These are phyloP conservation scores for Phylloscopus trochilus DNA, from an alignment of 2,113 vertebrate species.

Conservation along the genomic window DNA sequence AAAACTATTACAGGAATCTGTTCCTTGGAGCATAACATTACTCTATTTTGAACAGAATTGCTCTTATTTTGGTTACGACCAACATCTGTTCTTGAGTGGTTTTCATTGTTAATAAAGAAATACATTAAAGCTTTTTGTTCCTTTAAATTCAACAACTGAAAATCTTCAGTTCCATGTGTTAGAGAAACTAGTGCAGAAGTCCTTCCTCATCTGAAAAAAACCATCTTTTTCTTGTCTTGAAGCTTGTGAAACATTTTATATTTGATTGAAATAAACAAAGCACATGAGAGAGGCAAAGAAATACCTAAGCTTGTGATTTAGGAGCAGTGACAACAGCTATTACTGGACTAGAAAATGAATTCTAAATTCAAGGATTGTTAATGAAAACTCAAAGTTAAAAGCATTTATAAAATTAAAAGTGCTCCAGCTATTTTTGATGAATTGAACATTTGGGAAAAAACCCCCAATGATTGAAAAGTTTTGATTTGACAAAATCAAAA, in stretches of 20 bases:
- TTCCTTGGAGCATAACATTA: background rate
- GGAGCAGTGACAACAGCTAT: background rate
- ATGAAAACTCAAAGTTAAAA: conserved; percentile 22
- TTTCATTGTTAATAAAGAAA: conserved; percentile 35
- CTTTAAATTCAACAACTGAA: conserved; percentile 16
- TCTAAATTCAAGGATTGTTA: conserved; percentile 3
- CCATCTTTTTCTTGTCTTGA: background rate
- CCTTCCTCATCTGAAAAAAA: conserved; percentile 1
- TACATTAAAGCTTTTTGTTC: background rate
- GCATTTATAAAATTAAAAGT: background rate
- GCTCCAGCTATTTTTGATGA: background rate
- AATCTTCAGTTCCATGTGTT: background rate
- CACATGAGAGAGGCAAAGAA: conserved; percentile 11
- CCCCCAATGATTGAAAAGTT: background rate
- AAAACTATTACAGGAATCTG: background rate
- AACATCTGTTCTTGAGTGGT: conserved; percentile 18
- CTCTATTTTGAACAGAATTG: conserved; percentile 6
- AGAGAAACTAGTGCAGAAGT: background rate
- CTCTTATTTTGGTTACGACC: background rate
- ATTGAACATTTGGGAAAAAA: background rate
- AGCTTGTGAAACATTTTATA: conserved; percentile 21
- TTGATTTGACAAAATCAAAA: background rate
- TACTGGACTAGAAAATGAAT: background rate
- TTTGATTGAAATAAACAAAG: conserved; percentile 9
- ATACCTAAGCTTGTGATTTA: conserved; percentile 17